Conservation (phyloP, 2,113 vertebrate species). For the Heterocephalus glaber region DNA sequence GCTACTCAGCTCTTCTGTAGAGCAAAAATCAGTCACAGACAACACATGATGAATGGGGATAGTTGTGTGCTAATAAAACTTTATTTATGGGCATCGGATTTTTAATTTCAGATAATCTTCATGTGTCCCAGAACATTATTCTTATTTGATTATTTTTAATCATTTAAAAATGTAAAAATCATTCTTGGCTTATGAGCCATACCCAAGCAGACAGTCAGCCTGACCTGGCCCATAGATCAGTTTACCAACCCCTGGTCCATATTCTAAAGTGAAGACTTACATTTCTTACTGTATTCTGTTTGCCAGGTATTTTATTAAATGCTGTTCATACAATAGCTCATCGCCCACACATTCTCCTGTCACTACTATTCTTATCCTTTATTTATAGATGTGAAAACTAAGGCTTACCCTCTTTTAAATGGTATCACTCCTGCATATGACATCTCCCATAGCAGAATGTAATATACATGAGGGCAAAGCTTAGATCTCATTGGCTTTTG, state of each 20-base stretch:
- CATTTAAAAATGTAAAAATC: background rate
- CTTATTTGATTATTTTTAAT: conserved; percentile 37
- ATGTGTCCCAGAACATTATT: background rate
- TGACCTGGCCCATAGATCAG: background rate
- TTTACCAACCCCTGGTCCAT: background rate
- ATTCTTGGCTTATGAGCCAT: background rate
- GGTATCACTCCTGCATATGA: background rate
- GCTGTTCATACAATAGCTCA: background rate
- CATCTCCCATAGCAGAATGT: background rate
- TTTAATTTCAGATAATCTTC: background rate
- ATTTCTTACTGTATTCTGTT: background rate
- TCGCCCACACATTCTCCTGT: background rate
- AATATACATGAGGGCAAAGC: background rate
- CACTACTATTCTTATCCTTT: background rate
- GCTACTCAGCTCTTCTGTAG: background rate
- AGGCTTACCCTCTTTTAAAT: background rate
- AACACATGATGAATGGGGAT: background rate
- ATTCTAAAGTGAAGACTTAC: background rate
- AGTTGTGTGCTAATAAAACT: background rate
- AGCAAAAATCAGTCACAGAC: background rate
- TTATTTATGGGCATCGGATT: background rate
- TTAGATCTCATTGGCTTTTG: background rate
- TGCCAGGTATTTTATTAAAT: background rate
- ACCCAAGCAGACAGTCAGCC: background rate
- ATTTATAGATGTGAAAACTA: background rate